phyloP scores from a whole-genome alignment of 35 echinoderm and acorn worm genomes.

The Apostichopus parvimensis region DNA sequence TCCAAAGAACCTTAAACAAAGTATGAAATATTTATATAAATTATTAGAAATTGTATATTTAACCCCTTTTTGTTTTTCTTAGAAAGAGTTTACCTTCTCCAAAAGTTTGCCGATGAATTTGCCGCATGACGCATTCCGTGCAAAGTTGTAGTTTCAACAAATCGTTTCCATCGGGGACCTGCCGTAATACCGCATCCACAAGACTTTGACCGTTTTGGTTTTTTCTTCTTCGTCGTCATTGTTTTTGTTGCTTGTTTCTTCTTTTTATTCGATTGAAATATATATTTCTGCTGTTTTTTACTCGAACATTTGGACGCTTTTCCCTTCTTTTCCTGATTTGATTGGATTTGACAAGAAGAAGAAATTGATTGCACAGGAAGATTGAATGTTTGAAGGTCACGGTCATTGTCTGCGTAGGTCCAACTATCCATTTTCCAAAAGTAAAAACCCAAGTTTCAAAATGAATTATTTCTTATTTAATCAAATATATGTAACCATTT shows the following conservation, averaged over 20 bases:
- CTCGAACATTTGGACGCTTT: not conserved
- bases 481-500: too few species aligned
- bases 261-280: not conserved
- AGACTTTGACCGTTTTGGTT: not conserved
- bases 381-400: not conserved
- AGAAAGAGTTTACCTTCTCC: not conserved
- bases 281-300: constrained; percentile 2
- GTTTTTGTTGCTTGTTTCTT: not conserved
- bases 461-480: too few species aligned
- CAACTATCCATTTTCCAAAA: not conserved
- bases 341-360: not conserved
- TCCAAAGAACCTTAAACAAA: too few species aligned
- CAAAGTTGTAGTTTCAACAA: constrained; percentile 8
- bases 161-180: constrained; percentile 14
- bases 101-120: not conserved
- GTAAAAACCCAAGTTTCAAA: too few species aligned
- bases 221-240: not conserved
- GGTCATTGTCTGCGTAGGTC: not conserved
- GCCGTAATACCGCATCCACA: not conserved
- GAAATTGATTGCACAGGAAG: not conserved
- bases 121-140: constrained; percentile 23
- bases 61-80: too few species aligned
- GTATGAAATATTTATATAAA: too few species aligned
- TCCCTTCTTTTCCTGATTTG: not conserved
- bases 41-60: too few species aligned